A percentile compares a stretch with the other conserved stretches of the same genome.
Evolutionary conservation across 2,797 vertebrate genomes (phyloP).

Genomic region (Odontamblyopus rebecca): DNA sequence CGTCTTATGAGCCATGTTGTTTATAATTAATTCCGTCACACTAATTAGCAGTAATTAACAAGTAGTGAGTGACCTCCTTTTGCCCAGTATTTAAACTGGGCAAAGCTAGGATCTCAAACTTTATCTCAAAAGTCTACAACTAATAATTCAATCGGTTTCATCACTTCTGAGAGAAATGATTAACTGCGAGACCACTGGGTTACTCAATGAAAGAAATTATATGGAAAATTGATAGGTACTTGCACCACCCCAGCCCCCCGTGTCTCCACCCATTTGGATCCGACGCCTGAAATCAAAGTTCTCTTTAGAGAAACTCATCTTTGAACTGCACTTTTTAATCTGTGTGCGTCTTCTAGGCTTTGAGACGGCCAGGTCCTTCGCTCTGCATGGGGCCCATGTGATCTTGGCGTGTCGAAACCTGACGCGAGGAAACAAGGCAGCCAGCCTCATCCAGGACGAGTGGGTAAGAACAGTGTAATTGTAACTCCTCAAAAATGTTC

Average conservation of each 20-base stretch:
- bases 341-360: slow-evolving; percentile 80
- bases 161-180: slow-evolving; percentile 78
- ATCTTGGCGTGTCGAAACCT: slow-evolving; percentile 91
- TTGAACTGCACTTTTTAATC: slow-evolving; percentile 51
- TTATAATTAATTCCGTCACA: slow-evolving; percentile 54
- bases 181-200: slow-evolving; percentile 74
- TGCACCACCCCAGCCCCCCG: slow-evolving; percentile 36
- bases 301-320: slow-evolving; percentile 65
- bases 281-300: slow-evolving; percentile 63
- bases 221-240: slow-evolving; percentile 76
- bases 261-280: slow-evolving; percentile 43
- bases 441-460: slow-evolving; percentile 83
- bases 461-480: slow-evolving; percentile 83
- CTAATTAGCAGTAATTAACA: slow-evolving; percentile 61
- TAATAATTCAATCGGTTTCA: slow-evolving; percentile 80
- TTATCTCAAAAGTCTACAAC: slow-evolving; percentile 66
- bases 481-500: not conserved
- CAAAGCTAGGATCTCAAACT: slow-evolving; percentile 55
- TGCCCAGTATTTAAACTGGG: slow-evolving; percentile 38
- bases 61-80: slow-evolving; percentile 18
- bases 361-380: slow-evolving; percentile 92
- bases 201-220: slow-evolving; percentile 71
- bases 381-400: slow-evolving; percentile 91
- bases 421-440: slow-evolving; percentile 82
- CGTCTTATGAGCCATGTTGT: slow-evolving; percentile 48